Base-by-base conservation (phyloP, 2,888 invertebrate genomes). In the Thymelicus sylvestris region DNA sequence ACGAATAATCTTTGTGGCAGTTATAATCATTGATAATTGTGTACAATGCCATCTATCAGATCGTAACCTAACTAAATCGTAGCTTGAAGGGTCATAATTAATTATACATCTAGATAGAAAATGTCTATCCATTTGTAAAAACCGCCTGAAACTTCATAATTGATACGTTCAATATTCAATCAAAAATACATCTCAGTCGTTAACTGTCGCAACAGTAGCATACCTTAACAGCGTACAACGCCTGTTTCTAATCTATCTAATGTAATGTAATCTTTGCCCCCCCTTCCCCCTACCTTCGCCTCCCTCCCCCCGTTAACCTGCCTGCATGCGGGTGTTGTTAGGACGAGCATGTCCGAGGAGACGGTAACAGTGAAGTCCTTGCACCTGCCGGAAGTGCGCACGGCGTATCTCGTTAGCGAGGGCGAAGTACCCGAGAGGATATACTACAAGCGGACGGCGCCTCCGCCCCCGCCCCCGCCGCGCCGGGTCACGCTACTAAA, bases 391-490 rank as follows among this genome's bases (percentile, higher is more conserved):
- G 86, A 88, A 73, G 92, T 91, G 69, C 80, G 90, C 62, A 89
- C 85, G 50, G 92, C 92, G 31, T 81, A 80, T 71, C 83, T 91
- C 66, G 85, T 91, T 13, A n/a, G 2, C 83, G 19, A 81, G 78
- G 63, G 73, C 66, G 63, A 74, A 66, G 24, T 76, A 39, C 67
- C 64, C 41, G 77, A 77, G 73, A 74, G 73, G 73, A 74, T 81
- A 70, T 85, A 82, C 86, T 83, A 80, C 81, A 75, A 76, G 73
- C 77, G 87, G 74, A 83, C 83, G 76, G 81, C 80, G 75, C 85
- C 89, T 59, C 91, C 90, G 68, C 86, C 88, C 75, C 93, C 92
- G 77, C 93, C 92, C 75, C 93, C 92, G 77, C 93, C 92, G 73
- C 74, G 92, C 31, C 83, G 91, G 66, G 83, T 85, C 63, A 88